These are phyloP conservation scores for Arizona elegans DNA, from an alignment of 2,113 vertebrate genomes.

Conservation along the genomic window DNA sequence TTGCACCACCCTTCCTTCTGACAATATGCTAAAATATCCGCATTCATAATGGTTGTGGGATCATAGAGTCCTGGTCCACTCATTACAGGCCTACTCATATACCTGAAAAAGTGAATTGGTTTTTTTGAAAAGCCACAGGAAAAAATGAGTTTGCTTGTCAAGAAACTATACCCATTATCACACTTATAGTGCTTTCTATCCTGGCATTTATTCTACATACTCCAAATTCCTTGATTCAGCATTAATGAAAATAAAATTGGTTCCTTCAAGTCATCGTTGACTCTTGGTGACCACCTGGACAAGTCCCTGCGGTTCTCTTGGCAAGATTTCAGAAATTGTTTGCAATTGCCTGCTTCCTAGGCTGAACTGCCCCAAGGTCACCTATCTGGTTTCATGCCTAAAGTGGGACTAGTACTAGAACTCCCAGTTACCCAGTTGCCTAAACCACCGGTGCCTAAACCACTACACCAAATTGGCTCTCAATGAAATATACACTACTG, in stretches of 20 bases:
- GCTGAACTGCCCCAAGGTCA: background rate
- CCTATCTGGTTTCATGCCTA: background rate
- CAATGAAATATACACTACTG: background rate
- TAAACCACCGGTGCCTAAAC: background rate
- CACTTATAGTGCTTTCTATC: background rate
- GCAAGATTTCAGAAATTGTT: background rate
- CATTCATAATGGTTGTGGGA: constrained; percentile 99
- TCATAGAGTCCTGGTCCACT: constrained; percentile 96
- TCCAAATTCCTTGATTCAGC: background rate
- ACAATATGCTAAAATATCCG: constrained; percentile 97
- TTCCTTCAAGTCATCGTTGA: background rate
- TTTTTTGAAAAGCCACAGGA: background rate
- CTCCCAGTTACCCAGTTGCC: background rate
- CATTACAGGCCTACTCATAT: constrained; percentile 96
- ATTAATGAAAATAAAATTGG: background rate
- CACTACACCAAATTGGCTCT: background rate
- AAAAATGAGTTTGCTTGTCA: background rate
- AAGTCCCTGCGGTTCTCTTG: background rate
- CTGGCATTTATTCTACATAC: background rate
- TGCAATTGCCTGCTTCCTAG: background rate
- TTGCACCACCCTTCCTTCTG: constrained; percentile 99
- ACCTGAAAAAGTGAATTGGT: constrained; percentile 72
- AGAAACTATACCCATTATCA: accelerated
- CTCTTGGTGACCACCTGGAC: background rate
- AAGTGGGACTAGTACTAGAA: background rate